These are phyloP conservation scores for Mormyrus proboscirostris DNA, from an alignment of 2,797 vertebrate species.

Conservation along the genomic window DNA sequence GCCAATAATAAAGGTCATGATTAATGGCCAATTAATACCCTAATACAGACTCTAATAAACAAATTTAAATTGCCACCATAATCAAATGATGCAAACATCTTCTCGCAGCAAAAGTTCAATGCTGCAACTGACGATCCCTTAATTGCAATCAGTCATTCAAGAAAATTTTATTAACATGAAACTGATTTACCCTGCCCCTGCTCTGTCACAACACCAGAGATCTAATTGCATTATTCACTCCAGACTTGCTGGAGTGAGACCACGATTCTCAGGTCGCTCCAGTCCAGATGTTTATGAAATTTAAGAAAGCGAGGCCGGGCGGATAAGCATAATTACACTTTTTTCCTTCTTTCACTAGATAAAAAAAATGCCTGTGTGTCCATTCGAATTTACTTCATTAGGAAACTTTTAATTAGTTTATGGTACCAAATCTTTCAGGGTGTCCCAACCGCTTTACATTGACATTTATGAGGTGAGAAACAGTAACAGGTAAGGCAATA, in stretches of 20 bases:
- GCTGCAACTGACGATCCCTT: slow-evolving; percentile 99
- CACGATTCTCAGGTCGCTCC: slow-evolving; percentile 94
- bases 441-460: too few relatives aligned
- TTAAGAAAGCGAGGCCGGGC: slow-evolving; percentile 98
- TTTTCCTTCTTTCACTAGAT: slow-evolving; percentile 42
- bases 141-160: slow-evolving; percentile 99
- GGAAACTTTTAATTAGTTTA: slow-evolving; percentile 87
- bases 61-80: slow-evolving; percentile 98
- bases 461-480: neutral
- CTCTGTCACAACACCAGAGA: slow-evolving; percentile 99
- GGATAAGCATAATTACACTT: slow-evolving; percentile 99
- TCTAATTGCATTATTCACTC: slow-evolving; percentile 99
- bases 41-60: slow-evolving; percentile 96
- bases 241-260: slow-evolving; percentile 99
- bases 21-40: slow-evolving; percentile 99
- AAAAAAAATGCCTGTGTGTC: slow-evolving; percentile 23
- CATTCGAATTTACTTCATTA: slow-evolving; percentile 83
- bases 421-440: slow-evolving; percentile 47
- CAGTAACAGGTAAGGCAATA: neutral
- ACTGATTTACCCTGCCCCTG: slow-evolving; percentile 99
- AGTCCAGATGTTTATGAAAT: slow-evolving; percentile 99
- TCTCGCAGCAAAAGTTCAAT: slow-evolving; percentile 98
- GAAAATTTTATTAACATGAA: slow-evolving; percentile 99
- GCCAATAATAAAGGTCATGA: slow-evolving; percentile 97
- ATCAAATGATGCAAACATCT: slow-evolving; percentile 99